Conservation (phyloP, 1,140 invertebrate genomes). For the Brachystomella parvula region DNA sequence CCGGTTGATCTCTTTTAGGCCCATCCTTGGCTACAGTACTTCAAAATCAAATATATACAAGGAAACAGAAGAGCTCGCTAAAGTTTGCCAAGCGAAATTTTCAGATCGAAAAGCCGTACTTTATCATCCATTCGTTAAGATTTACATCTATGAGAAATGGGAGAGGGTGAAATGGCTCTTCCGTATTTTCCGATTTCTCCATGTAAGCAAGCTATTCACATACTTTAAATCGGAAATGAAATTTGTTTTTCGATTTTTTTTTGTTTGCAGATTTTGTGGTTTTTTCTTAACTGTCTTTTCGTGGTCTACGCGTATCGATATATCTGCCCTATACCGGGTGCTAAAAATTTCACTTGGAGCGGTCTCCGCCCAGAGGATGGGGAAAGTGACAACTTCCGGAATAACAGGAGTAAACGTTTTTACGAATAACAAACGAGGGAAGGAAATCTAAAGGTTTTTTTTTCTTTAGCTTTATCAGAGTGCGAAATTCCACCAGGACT, state of each 20-base stretch:
- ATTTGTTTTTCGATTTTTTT: background rate
- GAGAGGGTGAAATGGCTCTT: slow-evolving; percentile 8
- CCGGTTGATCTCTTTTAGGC: too few species aligned
- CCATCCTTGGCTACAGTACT: slow-evolving; percentile 10
- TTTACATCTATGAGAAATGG: slow-evolving; percentile 11
- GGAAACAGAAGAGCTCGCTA: slow-evolving; percentile 13
- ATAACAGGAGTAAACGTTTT: background rate
- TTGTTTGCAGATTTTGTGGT: slow-evolving; percentile 12
- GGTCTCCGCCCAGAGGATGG: background rate
- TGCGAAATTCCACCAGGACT: background rate
- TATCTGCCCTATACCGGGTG: background rate
- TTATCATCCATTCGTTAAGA: slow-evolving; percentile 9
- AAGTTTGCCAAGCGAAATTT: slow-evolving; percentile 7
- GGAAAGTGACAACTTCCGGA: background rate
- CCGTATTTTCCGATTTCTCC: background rate
- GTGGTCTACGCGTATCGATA: slow-evolving; percentile 1
- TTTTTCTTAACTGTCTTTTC: slow-evolving; percentile 2
- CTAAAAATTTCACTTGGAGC: slow-evolving; percentile 10
- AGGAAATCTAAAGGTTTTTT: too few species aligned
- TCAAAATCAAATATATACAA: slow-evolving; percentile 8
- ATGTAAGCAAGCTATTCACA: background rate
- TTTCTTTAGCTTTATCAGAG: background rate
- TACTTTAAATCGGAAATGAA: background rate
- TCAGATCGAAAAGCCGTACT: background rate
- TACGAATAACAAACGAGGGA: too few species aligned